Conservation (phyloP, 2,888 invertebrate genomes). For the Lasius platythorax region DNA sequence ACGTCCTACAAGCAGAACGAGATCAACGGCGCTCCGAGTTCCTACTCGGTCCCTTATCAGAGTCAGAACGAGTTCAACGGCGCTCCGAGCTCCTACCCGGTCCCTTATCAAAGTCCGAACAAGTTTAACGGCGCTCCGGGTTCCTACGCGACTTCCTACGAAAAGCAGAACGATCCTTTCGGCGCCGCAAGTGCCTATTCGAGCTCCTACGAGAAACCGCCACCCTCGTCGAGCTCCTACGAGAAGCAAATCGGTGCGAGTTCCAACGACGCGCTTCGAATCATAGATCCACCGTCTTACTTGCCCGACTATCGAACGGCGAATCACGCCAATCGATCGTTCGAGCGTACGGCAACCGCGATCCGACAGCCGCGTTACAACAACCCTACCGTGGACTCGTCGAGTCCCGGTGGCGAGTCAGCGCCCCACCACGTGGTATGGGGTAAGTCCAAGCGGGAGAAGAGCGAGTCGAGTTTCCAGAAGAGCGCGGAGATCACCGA, state of each 20-base stretch:
- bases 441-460: conserved; percentile 24
- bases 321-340: neutral
- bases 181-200: neutral
- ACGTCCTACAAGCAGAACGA: neutral
- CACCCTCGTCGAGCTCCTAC: neutral
- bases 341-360: neutral
- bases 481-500: neutral
- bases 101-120: conserved; percentile 17
- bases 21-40: neutral
- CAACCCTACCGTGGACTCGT: neutral
- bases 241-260: neutral
- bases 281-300: conserved; percentile 29
- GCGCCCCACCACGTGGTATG: neutral
- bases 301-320: neutral
- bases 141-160: conserved; percentile 13
- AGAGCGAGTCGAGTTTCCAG: neutral
- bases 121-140: neutral
- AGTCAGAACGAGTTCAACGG: conserved; percentile 18
- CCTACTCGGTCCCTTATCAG: neutral
- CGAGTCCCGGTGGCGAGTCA: neutral
- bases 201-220: neutral
- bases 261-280: conserved; percentile 17
- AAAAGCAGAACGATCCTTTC: conserved; percentile 18
- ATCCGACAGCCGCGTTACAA: neutral
- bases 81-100: conserved; percentile 9